phyloP scores from a whole-genome alignment of 2,797 vertebrate genomes.

The Nannoperca australis region DNA sequence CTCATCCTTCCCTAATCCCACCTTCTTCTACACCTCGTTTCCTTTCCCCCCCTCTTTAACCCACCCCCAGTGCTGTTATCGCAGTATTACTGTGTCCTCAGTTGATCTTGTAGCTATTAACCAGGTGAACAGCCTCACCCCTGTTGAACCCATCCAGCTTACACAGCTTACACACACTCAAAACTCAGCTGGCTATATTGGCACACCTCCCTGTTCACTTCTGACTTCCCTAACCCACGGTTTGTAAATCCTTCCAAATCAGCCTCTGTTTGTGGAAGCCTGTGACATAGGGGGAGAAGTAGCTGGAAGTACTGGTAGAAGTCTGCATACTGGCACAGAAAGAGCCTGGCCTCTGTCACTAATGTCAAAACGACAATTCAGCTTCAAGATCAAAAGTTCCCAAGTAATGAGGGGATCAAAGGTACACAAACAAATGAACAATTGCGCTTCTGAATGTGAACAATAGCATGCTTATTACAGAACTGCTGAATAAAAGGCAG shows the following conservation, averaged over 20 bases:
- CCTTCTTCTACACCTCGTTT: conserved; percentile 15
- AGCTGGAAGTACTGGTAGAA: background rate
- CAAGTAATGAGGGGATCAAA: background rate
- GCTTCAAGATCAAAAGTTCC: background rate
- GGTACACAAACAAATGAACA: conserved; percentile 6
- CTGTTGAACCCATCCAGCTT: conserved; percentile 56
- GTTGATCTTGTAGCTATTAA: conserved; percentile 69
- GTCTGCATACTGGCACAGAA: background rate
- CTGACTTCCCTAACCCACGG: background rate
- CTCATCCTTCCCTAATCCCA: conserved; percentile 43
- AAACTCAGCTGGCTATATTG: conserved; percentile 43
- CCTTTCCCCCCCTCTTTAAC: background rate
- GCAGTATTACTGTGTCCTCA: conserved; percentile 57
- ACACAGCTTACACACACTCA: conserved; percentile 58
- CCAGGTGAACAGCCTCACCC: conserved; percentile 54
- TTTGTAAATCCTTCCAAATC: conserved; percentile 39
- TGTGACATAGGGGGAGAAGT: background rate
- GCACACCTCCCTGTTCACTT: conserved; percentile 30
- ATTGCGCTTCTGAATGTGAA: background rate
- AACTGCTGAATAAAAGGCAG: background rate
- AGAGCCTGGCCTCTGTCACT: background rate
- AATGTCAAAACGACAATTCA: background rate
- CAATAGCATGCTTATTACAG: background rate
- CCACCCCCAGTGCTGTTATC: conserved; percentile 49
- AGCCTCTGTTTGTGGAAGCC: conserved; percentile 8